phyloP scores from a whole-genome alignment of 2,888 invertebrate genomes.

The Drosophila bunnanda region DNA sequence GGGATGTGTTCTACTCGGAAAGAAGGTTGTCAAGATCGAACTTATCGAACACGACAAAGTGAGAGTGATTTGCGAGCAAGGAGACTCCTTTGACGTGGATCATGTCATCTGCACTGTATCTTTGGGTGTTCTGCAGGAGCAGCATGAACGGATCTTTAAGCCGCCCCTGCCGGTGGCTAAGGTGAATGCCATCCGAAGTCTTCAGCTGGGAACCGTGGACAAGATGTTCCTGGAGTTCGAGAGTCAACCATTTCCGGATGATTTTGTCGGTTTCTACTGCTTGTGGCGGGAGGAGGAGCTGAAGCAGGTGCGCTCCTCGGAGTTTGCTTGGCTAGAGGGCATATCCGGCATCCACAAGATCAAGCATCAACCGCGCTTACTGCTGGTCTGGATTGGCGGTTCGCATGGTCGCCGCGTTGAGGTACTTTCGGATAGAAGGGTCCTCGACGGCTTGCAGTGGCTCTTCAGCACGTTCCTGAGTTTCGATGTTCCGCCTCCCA shows the following conservation, averaged over 20 bases:
- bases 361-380: slow-evolving; percentile 86
- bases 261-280: slow-evolving; percentile 85
- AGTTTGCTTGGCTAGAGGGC: slow-evolving; percentile 86
- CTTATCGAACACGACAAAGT: slow-evolving; percentile 42
- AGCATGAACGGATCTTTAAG: slow-evolving; percentile 81
- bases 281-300: slow-evolving; percentile 86
- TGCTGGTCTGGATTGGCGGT: slow-evolving; percentile 89
- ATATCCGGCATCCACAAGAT: slow-evolving; percentile 88
- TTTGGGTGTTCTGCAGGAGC: slow-evolving; percentile 86
- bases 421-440: slow-evolving; percentile 85
- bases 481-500: slow-evolving; percentile 59
- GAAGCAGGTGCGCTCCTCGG: slow-evolving; percentile 47
- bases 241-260: slow-evolving; percentile 86
- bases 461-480: slow-evolving; percentile 69
- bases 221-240: slow-evolving; percentile 87
- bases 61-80: slow-evolving; percentile 74
- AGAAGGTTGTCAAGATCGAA: slow-evolving; percentile 58
- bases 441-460: slow-evolving; percentile 60
- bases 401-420: slow-evolving; percentile 87
- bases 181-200: slow-evolving; percentile 85
- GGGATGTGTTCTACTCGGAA: slow-evolving; percentile 66
- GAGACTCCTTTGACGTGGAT: slow-evolving; percentile 84
- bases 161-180: slow-evolving; percentile 85
- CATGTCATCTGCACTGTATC: slow-evolving; percentile 87
- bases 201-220: slow-evolving; percentile 87